A percentile compares a stretch with the other conserved stretches of the same genome.
Evolutionary conservation across 2,113 vertebrate species (phyloP).

Genomic region (Mormyrus iriodes): DNA sequence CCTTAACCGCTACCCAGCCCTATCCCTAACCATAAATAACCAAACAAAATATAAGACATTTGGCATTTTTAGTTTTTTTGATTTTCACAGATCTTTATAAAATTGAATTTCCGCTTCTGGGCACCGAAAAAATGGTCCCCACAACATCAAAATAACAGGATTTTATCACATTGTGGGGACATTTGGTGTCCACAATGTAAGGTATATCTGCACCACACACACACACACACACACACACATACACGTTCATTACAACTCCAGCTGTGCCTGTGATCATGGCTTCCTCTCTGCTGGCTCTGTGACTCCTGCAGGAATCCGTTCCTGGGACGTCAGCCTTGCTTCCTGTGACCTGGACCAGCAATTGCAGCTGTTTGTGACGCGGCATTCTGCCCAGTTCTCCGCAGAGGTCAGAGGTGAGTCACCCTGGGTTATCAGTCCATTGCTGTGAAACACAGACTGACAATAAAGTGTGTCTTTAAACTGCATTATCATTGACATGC

Average conservation of each 20-base stretch:
- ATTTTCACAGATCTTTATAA: too few species aligned
- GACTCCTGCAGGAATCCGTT: constrained; percentile 74
- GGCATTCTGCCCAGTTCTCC: constrained; percentile 94
- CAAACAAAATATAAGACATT: too few species aligned
- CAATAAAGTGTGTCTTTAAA: background rate
- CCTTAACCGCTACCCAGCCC: too few species aligned
- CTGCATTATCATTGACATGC: background rate
- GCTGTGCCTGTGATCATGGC: background rate
- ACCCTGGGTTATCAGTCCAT: background rate
- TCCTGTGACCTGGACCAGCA: constrained; percentile 80
- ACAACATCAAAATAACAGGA: too few species aligned
- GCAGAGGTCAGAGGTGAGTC: constrained; percentile 92
- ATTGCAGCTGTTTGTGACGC: constrained; percentile 80
- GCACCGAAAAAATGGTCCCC: too few species aligned
- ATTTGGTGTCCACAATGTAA: too few species aligned
- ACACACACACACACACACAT: background rate
- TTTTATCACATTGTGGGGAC: too few species aligned
- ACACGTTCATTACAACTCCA: background rate
- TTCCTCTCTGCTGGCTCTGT: constrained; percentile 16
- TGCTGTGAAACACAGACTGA: background rate
- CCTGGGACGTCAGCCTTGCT: constrained; percentile 76
- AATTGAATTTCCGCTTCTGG: too few species aligned
- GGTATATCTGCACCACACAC: too few species aligned
- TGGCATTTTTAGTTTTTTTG: too few species aligned
- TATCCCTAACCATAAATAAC: too few species aligned